Conservation (phyloP, 2,113 vertebrate species). For the Narcine bancroftii region DNA sequence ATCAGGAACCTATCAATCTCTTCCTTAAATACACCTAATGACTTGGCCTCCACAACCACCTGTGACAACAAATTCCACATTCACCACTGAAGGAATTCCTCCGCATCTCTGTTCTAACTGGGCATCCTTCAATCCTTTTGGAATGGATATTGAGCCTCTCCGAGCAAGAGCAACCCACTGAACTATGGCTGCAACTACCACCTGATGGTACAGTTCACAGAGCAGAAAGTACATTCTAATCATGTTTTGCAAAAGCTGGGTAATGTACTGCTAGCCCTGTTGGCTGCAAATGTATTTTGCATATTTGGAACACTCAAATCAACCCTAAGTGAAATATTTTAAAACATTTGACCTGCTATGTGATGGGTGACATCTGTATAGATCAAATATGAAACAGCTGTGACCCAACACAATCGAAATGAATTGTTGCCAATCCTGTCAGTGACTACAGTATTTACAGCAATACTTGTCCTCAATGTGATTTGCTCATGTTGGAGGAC, state of each 20-base stretch:
- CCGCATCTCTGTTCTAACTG: no score
- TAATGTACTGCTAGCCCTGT: neutral
- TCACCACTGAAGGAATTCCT: no score
- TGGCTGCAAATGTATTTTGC: neutral
- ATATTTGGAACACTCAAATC: neutral
- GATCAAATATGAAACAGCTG: neutral
- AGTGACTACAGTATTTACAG: neutral
- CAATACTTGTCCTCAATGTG: neutral
- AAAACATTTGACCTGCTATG: neutral
- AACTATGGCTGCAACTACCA: neutral
- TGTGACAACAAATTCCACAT: no score
- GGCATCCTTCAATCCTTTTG: no score
- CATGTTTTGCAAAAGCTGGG: neutral
- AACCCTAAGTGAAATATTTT: neutral
- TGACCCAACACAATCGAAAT: neutral
- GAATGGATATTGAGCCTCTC: neutral
- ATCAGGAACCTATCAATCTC: no score
- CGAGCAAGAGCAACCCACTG: neutral
- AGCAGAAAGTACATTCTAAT: neutral
- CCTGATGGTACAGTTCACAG: neutral
- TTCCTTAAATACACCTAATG: no score
- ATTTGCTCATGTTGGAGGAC: neutral
- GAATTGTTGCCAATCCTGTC: neutral
- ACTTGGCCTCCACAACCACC: no score
- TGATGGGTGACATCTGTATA: neutral